Base-by-base conservation (phyloP, 1,140 invertebrate species). In the Penaeus indicus region DNA sequence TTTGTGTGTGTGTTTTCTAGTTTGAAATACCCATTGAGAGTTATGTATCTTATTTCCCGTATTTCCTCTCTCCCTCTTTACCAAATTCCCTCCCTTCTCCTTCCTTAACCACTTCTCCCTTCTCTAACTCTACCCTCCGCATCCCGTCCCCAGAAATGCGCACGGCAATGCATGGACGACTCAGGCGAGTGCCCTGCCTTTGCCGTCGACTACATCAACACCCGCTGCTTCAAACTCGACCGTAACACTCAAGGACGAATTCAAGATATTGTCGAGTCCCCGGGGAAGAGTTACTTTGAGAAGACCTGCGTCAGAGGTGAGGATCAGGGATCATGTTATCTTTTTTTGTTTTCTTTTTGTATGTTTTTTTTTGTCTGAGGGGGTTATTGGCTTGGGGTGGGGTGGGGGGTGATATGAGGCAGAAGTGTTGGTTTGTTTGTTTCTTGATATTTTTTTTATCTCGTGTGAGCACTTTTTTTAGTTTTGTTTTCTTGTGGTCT, bases 171-270 rank as follows among this genome's bases (percentile, higher is more conserved):
- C 82, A 91, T 93, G 38, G 92, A 92, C 64, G 92, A 92, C 64
- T 92, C 93, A 4, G 90, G 93, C 1, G 93, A 94, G 88, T 94
- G 94, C 90, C 93, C 94, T 25, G 93, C 93, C 25, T 94, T 94
- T 86, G 91, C 92, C 21, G 92, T 94, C 1, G 93, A 94, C 88
- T 94, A 94, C 90, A 92, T 89, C 86, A 93, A 91, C 84, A 93
- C 92, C 92, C 92, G 93, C 78, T 94, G 94, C 89, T 93, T 93
- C 90, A 93, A 93, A 90, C 90, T 94, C 81, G 93, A 94, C 89
- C 90, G 94, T 11, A 94, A 94, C 89, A 93, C 94, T 11, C 93
- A 94, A 91, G 94, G 93, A 2, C 90, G 93, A 18, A 91, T 91
- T 4, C 92, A 91, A 42, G 93, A 94, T 27, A 90, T 94, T n/a